Base-by-base conservation (phyloP, 2,113 vertebrate species). In the Tychaedon coryphoeus region DNA sequence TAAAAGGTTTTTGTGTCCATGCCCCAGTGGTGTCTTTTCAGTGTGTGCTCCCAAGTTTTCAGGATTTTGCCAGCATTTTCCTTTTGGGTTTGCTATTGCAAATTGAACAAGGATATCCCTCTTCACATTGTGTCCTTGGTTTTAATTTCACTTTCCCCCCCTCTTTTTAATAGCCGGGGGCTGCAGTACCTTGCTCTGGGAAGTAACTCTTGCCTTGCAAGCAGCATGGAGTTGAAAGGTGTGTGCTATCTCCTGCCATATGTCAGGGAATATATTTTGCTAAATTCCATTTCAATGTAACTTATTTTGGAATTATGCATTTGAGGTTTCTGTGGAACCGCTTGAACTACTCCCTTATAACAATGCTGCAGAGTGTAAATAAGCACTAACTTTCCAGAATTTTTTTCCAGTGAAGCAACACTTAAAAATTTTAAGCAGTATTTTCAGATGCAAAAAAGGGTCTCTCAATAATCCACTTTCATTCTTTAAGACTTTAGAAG, bases 261-360 rank as follows among this genome's bases (percentile, higher is more conserved):
- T 54, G 13, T 62, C 38, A 58, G 33, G 58, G 42, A 88, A 65
- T 5, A 8, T 75, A 66, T 54, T 94, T 88, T 93, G 38, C 29
- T 83, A 66, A 89, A 90, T 88, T 93, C 71, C 29, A 28, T 54
- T 93, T 92, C 58, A 50, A 0, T 12, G 11, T 19, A 88, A 90
- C 2, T 76, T 94, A 50, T 33, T 87, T 82, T 66, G 29, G 54
- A 90, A 90, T 93, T 75, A 76, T 20, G 14, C 0, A 0, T 62
- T 82, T 90, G 81, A 94, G 31, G 65, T 88, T 92, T 87, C 51
- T 61, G 48, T 69, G 58, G 47, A 73, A 51, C 71, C 92, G 90
- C 72, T 71, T 84, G 58, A 93, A 76, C 85, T 85, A 84, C 65
- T 85, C 12, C 1, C 76, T 91, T 89, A 70, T 78, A 94, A 40